Percentiles rank a stretch among this genome's conserved stretches.
Conservation (phyloP, 2,113 vertebrate genomes). For the Murina feae region DNA sequence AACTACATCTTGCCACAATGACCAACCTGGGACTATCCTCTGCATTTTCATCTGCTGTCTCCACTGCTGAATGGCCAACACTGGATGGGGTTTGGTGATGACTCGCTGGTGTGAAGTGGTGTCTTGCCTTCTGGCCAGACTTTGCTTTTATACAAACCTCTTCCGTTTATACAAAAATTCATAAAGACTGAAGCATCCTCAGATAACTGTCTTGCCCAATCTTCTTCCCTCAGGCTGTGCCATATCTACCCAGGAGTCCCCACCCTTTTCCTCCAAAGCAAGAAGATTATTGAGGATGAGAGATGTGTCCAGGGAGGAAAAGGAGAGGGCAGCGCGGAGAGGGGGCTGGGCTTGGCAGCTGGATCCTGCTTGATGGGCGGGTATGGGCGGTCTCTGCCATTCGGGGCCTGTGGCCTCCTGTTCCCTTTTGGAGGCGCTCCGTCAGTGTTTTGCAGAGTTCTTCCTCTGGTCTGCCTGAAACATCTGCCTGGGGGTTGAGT, state of each 20-base stretch:
- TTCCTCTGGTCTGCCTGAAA: background rate
- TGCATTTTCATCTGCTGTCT: background rate
- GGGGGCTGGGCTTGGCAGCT: background rate
- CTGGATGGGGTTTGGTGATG: background rate
- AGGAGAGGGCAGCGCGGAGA: background rate
- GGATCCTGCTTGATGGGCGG: background rate
- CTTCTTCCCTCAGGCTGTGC: background rate
- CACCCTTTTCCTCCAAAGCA: background rate
- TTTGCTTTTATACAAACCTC: background rate
- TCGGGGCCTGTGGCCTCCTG: background rate
- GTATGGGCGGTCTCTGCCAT: background rate
- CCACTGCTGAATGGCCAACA: background rate
- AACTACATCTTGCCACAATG: rapidly evolving
- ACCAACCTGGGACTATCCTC: too few relatives aligned
- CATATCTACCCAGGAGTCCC: background rate
- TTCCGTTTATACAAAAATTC: background rate
- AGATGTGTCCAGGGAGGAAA: background rate
- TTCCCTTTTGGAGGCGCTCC: background rate
- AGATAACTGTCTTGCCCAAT: background rate
- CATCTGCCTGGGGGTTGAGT: background rate
- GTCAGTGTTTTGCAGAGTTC: background rate
- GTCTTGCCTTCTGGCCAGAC: background rate
- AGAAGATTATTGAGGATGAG: background rate
- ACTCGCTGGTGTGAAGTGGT: background rate
- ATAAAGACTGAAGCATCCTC: background rate